These are phyloP conservation scores for Melieria picta DNA, from an alignment of 2,888 invertebrate species.

Conservation along the genomic window DNA sequence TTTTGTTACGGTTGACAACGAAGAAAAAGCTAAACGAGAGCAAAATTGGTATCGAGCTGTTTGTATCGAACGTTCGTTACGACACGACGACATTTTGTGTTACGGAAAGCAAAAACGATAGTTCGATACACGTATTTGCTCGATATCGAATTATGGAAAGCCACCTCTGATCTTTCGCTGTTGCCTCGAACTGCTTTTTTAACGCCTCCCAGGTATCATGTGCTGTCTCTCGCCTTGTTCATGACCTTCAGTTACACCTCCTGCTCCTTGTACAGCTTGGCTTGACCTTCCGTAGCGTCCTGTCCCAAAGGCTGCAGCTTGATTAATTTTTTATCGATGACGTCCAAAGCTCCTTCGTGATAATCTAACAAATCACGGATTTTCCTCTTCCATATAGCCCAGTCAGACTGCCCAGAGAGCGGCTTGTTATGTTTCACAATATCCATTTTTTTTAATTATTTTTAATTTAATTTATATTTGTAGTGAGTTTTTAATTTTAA, in stretches of 20 bases:
- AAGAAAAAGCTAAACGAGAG: no score
- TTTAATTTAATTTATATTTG: no score
- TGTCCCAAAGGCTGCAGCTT: constrained; percentile 26
- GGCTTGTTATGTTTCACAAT: constrained; percentile 11
- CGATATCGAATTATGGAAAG: no score
- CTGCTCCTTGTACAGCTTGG: constrained; percentile 41
- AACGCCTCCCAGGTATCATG: constrained; percentile 51
- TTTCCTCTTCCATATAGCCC: constrained; percentile 28
- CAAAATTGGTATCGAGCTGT: no score
- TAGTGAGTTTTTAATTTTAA: no score
- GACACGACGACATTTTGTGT: no score
- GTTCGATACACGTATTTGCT: no score
- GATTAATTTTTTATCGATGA: constrained; percentile 28
- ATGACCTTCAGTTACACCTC: constrained; percentile 54
- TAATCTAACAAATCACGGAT: constrained; percentile 37
- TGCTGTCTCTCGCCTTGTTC: constrained; percentile 50
- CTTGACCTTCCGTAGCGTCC: constrained; percentile 38
- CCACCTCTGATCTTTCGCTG: constrained; percentile 46
- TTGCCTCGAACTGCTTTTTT: constrained; percentile 49
- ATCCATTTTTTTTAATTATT: constrained; percentile 1
- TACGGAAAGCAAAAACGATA: no score
- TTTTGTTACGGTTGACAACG: no score
- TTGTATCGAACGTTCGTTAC: no score
- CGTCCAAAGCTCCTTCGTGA: constrained; percentile 35
- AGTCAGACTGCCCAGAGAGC: constrained; percentile 11